Evolutionary conservation across 2,797 vertebrate genomes (phyloP).

Genomic region (Columba guinea): DNA sequence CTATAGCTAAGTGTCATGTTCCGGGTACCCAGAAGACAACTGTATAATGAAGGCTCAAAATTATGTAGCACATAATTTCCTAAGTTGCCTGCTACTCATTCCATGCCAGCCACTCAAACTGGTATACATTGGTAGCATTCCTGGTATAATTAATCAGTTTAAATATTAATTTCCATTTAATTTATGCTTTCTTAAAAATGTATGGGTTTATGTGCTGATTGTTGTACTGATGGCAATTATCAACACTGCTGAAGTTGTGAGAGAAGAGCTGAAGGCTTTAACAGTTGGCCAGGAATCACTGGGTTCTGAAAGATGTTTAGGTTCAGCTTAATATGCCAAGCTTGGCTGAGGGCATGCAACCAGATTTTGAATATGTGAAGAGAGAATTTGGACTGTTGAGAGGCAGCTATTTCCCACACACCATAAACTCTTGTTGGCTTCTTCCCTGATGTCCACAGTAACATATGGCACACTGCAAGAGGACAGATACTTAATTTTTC

Average conservation of each 20-base stretch:
- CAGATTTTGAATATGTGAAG: background rate
- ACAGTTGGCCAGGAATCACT: background rate
- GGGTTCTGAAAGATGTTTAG: background rate
- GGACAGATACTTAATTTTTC: background rate
- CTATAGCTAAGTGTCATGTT: background rate
- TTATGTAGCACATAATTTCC: background rate
- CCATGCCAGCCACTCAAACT: background rate
- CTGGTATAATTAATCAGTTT: background rate
- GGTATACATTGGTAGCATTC: background rate
- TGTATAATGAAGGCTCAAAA: background rate
- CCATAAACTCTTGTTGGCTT: background rate
- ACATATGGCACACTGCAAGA: background rate
- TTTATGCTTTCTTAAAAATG: background rate
- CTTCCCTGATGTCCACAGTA: background rate
- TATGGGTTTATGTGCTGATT: background rate
- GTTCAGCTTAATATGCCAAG: background rate
- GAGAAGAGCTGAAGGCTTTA: background rate
- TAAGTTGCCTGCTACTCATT: background rate
- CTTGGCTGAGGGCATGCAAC: background rate
- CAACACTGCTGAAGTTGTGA: background rate
- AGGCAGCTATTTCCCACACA: background rate
- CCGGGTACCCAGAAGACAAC: background rate
- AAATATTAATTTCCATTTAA: background rate
- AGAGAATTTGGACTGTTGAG: background rate
- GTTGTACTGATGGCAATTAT: background rate